Evolutionary conservation across 1,140 invertebrate genomes (phyloP), one percentile per base, ranked within the genome.

Genomic region (Hestina assimilis): DNA sequence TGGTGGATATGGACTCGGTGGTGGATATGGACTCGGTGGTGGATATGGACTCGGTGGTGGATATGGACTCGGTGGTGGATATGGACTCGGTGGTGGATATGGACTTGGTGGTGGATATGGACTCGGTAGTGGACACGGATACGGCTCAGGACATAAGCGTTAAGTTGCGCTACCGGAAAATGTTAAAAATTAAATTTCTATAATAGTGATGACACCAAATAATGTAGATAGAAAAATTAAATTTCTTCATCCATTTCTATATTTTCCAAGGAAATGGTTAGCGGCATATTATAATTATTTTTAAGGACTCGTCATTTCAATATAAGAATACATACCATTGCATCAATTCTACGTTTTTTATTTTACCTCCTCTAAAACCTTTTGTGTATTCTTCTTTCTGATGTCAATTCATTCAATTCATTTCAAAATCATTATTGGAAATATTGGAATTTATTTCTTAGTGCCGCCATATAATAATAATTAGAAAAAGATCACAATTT

Each of bases 211-310:
- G 38, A 60, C 56, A 60, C 61, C 62, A 59, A 62, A 55, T 66
- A 46, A 69, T 61, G 58, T 65, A 63, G 52, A 70, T 63, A 71
- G 63, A 65, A 60, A 64, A 70, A 63, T 59, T 64, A 50, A 50
- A 81, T 66, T 69, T 79, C 72, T 78, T 76, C 63, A 76, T 69
- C 75, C 79, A 70, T 81, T 79, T 81, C 72, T 43, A 41, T 50
- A 59, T 40, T 35, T 63, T 63, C 24, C 53, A 67, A 63, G 54
- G 79, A 83, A 79, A 78, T 81, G 78, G 79, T 72, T 70, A 70
- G 73, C 75, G 72, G 78, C 78, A 78, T 69, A 72, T 73, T 63
- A 63, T 63, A 29, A 14, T 24, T 53, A 59, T 46, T 46, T 9
- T 53, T 64, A 60, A 68, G 43, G 53, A 61, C 56, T 67, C 62